Conservation (phyloP, 2,113 vertebrate species). For the Toxotes jaculatrix region DNA sequence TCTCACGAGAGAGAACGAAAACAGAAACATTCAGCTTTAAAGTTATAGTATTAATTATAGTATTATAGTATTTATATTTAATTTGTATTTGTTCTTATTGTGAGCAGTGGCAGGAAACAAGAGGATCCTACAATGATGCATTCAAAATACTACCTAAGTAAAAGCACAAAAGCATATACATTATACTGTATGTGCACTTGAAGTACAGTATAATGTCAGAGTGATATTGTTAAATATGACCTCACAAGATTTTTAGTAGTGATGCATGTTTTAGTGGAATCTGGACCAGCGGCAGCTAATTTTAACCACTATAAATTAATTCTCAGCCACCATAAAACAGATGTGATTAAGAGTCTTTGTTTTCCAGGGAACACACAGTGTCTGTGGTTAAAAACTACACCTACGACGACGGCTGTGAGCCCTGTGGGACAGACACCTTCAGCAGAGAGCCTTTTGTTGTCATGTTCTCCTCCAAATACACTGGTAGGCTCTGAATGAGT, state of each 20-base stretch:
- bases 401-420: slow-evolving; percentile 86
- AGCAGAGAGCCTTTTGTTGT: slow-evolving; percentile 93
- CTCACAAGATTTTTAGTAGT: background rate
- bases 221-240: background rate
- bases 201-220: background rate
- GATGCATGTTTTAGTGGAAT: background rate
- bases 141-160: no score
- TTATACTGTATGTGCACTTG: no score
- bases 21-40: background rate
- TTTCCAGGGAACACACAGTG: slow-evolving; percentile 82
- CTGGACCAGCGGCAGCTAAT: background rate
- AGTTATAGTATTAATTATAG: background rate
- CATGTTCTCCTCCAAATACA: slow-evolving; percentile 84
- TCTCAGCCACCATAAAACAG: background rate
- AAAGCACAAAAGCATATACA: background rate
- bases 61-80: no score
- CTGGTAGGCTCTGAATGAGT: slow-evolving; percentile 66
- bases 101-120: background rate
- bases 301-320: background rate
- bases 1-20: background rate
- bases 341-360: background rate
- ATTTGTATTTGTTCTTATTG: no score
- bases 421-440: slow-evolving; percentile 86
- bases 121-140: background rate
- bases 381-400: slow-evolving; percentile 87